Conservation (phyloP, 2,797 vertebrate genomes). For the Allobates femoralis region DNA sequence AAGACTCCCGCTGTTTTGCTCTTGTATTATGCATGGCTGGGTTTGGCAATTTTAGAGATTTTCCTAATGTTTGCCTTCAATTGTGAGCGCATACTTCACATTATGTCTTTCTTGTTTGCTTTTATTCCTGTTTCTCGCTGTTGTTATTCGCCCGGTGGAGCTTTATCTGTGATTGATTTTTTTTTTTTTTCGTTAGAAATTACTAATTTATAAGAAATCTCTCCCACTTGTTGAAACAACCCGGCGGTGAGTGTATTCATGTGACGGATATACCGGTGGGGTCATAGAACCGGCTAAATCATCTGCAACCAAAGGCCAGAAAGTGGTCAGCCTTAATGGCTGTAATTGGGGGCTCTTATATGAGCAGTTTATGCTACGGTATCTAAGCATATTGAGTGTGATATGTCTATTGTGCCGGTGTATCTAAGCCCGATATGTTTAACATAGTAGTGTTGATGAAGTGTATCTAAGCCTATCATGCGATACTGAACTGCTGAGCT, state of each 20-base stretch:
- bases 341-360: not conserved
- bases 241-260: not conserved
- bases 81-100: constrained; percentile 13
- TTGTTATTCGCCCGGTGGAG: not conserved
- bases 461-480: no score
- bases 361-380: not conserved
- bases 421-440: not conserved
- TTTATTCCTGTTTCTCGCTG: not conserved
- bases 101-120: constrained; percentile 14
- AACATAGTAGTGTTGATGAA: no score
- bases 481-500: no score
- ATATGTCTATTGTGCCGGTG: not conserved
- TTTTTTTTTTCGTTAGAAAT: not conserved
- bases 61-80: constrained; percentile 32
- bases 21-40: not conserved
- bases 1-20: constrained; percentile 19
- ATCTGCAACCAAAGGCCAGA: not conserved
- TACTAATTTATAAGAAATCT: not conserved
- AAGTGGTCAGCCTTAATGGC: no score
- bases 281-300: not conserved
- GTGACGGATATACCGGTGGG: not conserved
- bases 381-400: not conserved
- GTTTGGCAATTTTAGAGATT: constrained; percentile 19
- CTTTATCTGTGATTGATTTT: not conserved
- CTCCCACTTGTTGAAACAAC: not conserved